A percentile compares a stretch with the other conserved stretches of the same genome.
Evolutionary conservation across 64 coral and sea anemone species (phyloP).

Genomic region (Montipora cactus): DNA sequence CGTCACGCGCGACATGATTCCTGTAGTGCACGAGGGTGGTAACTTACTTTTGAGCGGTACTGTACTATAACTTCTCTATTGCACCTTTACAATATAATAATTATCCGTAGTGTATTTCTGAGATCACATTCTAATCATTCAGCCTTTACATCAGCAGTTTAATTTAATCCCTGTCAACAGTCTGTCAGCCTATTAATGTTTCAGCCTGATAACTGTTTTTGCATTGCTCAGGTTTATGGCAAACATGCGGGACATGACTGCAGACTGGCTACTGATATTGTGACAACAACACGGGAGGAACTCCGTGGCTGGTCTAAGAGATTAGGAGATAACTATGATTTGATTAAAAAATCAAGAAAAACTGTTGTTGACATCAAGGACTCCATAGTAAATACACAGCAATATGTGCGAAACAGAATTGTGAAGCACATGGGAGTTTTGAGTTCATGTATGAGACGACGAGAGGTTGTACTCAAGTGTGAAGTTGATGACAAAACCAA

Average conservation of each 20-base stretch:
- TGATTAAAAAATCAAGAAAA: slow-evolving; percentile 62
- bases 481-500: slow-evolving; percentile 45
- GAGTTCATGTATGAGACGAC: slow-evolving; percentile 30
- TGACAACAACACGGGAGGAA: slow-evolving; percentile 67
- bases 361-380: slow-evolving; percentile 46
- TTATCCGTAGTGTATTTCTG: too few species aligned
- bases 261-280: slow-evolving; percentile 82
- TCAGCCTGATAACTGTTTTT: background rate
- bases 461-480: slow-evolving; percentile 45
- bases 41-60: too few species aligned
- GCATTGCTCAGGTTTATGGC: slow-evolving; percentile 75
- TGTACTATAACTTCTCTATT: too few species aligned
- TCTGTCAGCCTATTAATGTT: too few species aligned
- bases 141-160: too few species aligned
- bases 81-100: too few species aligned
- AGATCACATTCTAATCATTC: too few species aligned
- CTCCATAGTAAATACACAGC: slow-evolving; percentile 44
- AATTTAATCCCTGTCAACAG: too few species aligned
- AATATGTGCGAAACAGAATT: slow-evolving; percentile 57
- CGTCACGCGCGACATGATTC: too few species aligned
- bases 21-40: too few species aligned
- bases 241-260: slow-evolving; percentile 80
- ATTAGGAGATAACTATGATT: slow-evolving; percentile 43
- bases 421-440: slow-evolving; percentile 69
- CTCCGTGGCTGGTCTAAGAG: slow-evolving; percentile 60